Percentiles rank a stretch among this genome's conserved stretches.
Conservation (phyloP, 2,113 vertebrate species). For the Clarias gariepinus region DNA sequence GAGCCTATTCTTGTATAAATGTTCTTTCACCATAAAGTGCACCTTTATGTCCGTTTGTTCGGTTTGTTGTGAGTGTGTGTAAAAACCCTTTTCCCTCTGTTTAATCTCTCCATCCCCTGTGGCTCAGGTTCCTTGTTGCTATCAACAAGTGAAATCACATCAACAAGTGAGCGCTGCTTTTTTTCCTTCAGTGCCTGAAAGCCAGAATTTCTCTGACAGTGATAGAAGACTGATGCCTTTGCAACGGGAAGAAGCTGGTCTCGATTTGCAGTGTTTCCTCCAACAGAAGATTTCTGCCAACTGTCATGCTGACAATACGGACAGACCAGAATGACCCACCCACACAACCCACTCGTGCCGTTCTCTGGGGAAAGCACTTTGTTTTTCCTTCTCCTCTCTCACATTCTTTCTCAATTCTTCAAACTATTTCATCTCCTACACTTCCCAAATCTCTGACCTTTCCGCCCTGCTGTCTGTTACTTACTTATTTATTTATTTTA, state of each 20-base stretch:
- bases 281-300: conserved; percentile 46
- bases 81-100: neutral
- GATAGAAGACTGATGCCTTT: conserved; percentile 40
- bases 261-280: conserved; percentile 45
- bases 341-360: conserved; percentile 17
- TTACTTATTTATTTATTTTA: neutral
- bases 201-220: conserved; percentile 40
- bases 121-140: conserved; percentile 16
- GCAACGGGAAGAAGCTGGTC: conserved; percentile 41
- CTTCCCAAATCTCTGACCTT: neutral
- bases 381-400: neutral
- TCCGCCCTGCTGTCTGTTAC: neutral
- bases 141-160: conserved; percentile 40
- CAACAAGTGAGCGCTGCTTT: conserved; percentile 13
- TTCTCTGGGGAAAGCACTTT: neutral
- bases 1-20: neutral
- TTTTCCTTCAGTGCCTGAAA: conserved; percentile 14
- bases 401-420: neutral
- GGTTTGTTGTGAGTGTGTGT: neutral
- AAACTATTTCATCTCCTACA: neutral
- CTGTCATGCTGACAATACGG: conserved; percentile 51
- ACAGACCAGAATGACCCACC: conserved; percentile 41
- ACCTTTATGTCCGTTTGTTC: neutral
- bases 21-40: neutral
- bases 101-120: neutral